Percentiles rank a stretch among this genome's conserved stretches.
Conservation (phyloP, 2,888 invertebrate species). For the Shargacucullia verbasci region DNA sequence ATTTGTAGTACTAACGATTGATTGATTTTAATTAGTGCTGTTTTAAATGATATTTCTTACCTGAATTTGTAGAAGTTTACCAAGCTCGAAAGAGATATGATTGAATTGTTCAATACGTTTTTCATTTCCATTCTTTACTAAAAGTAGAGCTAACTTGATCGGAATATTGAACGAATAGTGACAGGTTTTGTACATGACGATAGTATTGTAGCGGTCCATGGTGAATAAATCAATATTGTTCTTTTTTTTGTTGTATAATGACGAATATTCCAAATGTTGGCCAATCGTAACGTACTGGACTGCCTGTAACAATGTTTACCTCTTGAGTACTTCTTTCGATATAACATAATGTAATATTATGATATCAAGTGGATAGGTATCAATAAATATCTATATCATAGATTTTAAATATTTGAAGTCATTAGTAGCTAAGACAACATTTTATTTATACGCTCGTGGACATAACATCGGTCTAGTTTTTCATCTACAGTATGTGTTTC, state of each 20-base stretch:
- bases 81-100: conserved; percentile 19
- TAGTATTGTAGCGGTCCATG: conserved; percentile 8
- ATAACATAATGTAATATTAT: no score
- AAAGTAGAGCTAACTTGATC: conserved; percentile 16
- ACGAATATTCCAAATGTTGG: conserved; percentile 10
- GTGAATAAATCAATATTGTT: conserved; percentile 18
- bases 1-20: no score
- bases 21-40: no score
- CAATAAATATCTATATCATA: no score
- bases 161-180: conserved; percentile 21
- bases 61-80: conserved; percentile 18
- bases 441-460: no score
- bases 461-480: no score
- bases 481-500: no score
- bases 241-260: conserved; percentile 15
- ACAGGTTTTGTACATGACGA: conserved; percentile 7
- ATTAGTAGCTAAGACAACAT: no score
- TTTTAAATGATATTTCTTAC: no score
- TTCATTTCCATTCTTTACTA: conserved; percentile 31
- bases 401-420: no score
- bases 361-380: no score
- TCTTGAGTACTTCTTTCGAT: no score
- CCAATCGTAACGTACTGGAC: conserved; percentile 1
- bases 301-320: conserved; percentile 5
- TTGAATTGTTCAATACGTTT: conserved; percentile 16